Percentiles rank a stretch among this genome's conserved stretches.
phyloP scores from a whole-genome alignment of 1,140 invertebrate genomes.

The Macrobrachium nipponense region DNA sequence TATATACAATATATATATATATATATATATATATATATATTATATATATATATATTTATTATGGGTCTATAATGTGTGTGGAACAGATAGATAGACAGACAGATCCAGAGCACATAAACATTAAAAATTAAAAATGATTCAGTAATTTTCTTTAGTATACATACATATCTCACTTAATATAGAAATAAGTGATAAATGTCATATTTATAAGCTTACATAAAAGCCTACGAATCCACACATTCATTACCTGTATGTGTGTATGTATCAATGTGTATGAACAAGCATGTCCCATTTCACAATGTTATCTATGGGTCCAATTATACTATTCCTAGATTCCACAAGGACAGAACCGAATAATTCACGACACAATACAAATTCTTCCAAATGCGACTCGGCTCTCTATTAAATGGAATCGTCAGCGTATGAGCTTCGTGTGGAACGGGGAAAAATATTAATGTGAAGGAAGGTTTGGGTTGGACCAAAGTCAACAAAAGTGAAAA shows the following conservation, averaged over 20 bases:
- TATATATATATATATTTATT: slow-evolving; percentile 18
- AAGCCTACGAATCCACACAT: not conserved
- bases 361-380: too few relatives aligned
- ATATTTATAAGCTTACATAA: not conserved
- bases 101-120: too few relatives aligned
- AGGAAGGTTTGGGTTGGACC: too few relatives aligned
- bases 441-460: too few relatives aligned
- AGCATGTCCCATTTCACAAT: not conserved
- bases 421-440: too few relatives aligned
- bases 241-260: not conserved
- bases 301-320: not conserved
- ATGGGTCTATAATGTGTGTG: not conserved
- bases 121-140: too few relatives aligned
- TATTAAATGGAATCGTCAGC: too few relatives aligned
- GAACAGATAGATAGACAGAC: not conserved
- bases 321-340: not conserved
- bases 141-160: too few relatives aligned
- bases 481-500: too few relatives aligned
- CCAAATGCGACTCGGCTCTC: too few relatives aligned
- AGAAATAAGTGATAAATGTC: not conserved
- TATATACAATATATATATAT: too few relatives aligned
- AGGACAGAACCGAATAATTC: not conserved
- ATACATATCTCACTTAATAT: not conserved
- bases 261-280: not conserved
- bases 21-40: not conserved